Evolutionary conservation across 2,888 invertebrate genomes (phyloP), one percentile per base, ranked within the genome.

Genomic region (Argynnis bischoffii): DNA sequence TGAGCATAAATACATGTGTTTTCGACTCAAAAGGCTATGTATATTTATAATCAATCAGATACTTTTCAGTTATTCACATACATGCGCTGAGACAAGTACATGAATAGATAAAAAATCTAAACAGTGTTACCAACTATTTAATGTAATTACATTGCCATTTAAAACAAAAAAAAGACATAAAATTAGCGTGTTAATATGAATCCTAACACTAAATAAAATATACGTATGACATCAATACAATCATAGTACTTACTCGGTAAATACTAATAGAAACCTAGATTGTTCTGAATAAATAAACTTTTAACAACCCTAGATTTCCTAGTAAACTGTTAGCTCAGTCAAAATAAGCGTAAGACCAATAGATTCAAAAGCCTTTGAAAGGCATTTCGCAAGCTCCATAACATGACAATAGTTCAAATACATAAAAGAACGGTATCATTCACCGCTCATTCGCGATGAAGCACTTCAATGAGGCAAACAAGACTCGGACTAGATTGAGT

Each of bases 401-500:
- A 63, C 56, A 69, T 15, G 64, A 71, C 70, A 71, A 71, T 71
- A 59, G 70, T 66, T 69, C 66, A 71, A 66, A 66, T 55, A 69
- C 63, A 71, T 66, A 71, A 71, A 71, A 66, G 67, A 66, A 67
- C 72, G 70, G 66, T 69, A 72, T 72, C 72, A 72, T 70, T 72
- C 67, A 68, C 67, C 64, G 70, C 66, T 72, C 70, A 69, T 70
- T 71, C 68, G 66, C 67, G 64, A 70, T 69, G 35, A 41, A 41
- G 70, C 69, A 26, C 57, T 67, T 66, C 66, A 72, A 66, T 65
- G 68, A 67, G 63, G 67, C 75, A 65, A 72, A 70, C 70, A 70
- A 72, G 72, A 65, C 78, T 75, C 76, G 77, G 75, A 79, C 77
- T 75, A 78, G 77, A 82, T 77, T 78, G 79, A 77, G 77, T 75